phyloP scores from a whole-genome alignment of 2,888 invertebrate genomes.

The Formica aserva region DNA sequence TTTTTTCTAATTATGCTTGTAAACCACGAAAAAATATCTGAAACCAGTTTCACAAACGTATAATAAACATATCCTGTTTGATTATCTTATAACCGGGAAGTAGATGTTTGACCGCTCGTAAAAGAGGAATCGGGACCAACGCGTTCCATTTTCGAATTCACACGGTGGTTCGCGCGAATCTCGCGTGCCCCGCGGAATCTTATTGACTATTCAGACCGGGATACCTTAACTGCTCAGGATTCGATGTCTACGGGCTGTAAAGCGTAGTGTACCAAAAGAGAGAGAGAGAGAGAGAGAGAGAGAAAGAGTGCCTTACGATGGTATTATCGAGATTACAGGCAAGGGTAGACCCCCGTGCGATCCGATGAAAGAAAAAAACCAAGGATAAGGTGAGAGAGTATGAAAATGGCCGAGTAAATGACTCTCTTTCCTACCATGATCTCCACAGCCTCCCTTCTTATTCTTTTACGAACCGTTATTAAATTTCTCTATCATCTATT shows the following conservation, averaged over 20 bases:
- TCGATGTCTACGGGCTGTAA: constrained; percentile 82
- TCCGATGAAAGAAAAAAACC: constrained; percentile 30
- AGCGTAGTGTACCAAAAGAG: constrained; percentile 72
- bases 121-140: constrained; percentile 30
- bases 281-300: constrained; percentile 44
- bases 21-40: background rate
- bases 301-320: constrained; percentile 75
- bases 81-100: background rate
- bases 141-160: constrained; percentile 72
- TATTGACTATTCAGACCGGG: constrained; percentile 80
- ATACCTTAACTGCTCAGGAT: constrained; percentile 80
- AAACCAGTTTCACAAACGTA: background rate
- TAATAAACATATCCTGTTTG: background rate
- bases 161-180: constrained; percentile 72
- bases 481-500: constrained; percentile 3
- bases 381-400: constrained; percentile 57
- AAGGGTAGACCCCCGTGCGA: constrained; percentile 60
- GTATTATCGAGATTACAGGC: constrained; percentile 82
- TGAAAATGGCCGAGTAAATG: constrained; percentile 74
- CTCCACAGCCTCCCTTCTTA: constrained; percentile 56
- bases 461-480: constrained; percentile 14
- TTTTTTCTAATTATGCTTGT: background rate
- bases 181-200: constrained; percentile 79
- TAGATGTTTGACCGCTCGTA: background rate
- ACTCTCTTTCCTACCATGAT: constrained; percentile 73